A percentile compares a stretch with the other conserved stretches of the same genome.
Evolutionary conservation across 2,113 vertebrate genomes (phyloP).

Genomic region (Pterocles orientalis): DNA sequence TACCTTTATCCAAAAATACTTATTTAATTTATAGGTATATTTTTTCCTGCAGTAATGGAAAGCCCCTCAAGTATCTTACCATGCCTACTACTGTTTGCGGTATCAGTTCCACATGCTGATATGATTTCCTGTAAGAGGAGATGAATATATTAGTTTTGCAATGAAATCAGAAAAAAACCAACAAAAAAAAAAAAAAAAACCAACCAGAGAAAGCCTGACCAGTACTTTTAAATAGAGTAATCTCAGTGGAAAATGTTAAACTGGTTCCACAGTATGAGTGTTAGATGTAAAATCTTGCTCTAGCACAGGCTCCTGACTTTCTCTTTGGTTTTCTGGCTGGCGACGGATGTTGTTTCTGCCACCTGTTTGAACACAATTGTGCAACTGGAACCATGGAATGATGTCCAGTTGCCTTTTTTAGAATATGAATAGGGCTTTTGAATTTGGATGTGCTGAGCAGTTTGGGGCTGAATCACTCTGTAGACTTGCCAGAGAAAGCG

Average conservation of each 20-base stretch:
- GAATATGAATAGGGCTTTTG: conserved; percentile 59
- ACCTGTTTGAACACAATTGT: conserved; percentile 61
- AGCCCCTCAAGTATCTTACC: not conserved
- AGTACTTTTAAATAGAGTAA: not conserved
- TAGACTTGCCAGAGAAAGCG: conserved; percentile 37
- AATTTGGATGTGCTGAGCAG: conserved; percentile 39
- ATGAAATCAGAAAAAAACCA: not conserved
- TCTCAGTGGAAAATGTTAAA: not conserved
- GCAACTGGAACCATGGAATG: conserved; percentile 36
- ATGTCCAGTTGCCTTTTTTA: conserved; percentile 58
- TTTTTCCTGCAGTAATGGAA: not conserved
- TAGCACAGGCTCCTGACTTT: not conserved
- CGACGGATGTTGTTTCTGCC: conserved; percentile 9
- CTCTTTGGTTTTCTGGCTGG: not conserved
- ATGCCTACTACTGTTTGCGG: not conserved
- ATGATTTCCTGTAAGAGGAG: conserved; percentile 15
- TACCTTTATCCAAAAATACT: not conserved
- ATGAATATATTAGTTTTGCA: not conserved
- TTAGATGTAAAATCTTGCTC: not conserved
- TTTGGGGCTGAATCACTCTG: conserved; percentile 51
- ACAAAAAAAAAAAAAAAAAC: not conserved
- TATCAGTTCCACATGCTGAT: not conserved
- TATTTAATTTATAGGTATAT: not conserved
- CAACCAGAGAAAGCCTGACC: not conserved
- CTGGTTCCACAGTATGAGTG: not conserved